Conservation (phyloP, 2,888 invertebrate genomes). For the Orthonevra nobilis region DNA sequence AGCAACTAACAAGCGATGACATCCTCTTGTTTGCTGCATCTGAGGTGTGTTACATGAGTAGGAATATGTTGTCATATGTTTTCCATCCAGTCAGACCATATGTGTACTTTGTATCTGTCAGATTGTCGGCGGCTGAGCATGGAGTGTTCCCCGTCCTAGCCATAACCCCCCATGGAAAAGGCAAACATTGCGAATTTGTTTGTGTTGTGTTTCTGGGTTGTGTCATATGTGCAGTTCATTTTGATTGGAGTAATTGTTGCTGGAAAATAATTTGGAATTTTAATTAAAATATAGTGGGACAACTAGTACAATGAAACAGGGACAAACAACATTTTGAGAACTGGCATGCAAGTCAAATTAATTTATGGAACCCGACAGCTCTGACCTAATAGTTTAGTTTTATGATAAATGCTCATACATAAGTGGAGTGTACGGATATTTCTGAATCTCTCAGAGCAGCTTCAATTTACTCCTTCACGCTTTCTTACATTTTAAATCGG, state of each 20-base stretch:
- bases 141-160: not conserved
- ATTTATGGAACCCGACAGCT: too few relatives aligned
- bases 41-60: conserved; percentile 40
- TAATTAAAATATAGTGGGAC: conserved; percentile 49
- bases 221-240: conserved; percentile 39
- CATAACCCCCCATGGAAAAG: not conserved
- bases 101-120: conserved; percentile 22
- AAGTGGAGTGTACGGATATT: too few relatives aligned
- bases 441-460: too few relatives aligned
- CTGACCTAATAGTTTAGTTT: too few relatives aligned
- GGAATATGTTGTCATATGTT: conserved; percentile 24
- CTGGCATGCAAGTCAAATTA: conserved; percentile 32
- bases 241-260: conserved; percentile 63
- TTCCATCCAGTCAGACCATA: too few relatives aligned
- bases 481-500: too few relatives aligned
- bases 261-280: conserved; percentile 47
- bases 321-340: too few relatives aligned
- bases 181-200: conserved; percentile 38
- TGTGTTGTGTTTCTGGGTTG: conserved; percentile 40
- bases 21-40: conserved; percentile 1
- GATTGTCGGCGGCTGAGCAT: not conserved
- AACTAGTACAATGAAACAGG: conserved; percentile 2
- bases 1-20: conserved; percentile 16
- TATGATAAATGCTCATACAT: too few relatives aligned
- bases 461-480: too few relatives aligned